Evolutionary conservation across 2,113 vertebrate species (phyloP).

Genomic region (Hystrix brachyura): DNA sequence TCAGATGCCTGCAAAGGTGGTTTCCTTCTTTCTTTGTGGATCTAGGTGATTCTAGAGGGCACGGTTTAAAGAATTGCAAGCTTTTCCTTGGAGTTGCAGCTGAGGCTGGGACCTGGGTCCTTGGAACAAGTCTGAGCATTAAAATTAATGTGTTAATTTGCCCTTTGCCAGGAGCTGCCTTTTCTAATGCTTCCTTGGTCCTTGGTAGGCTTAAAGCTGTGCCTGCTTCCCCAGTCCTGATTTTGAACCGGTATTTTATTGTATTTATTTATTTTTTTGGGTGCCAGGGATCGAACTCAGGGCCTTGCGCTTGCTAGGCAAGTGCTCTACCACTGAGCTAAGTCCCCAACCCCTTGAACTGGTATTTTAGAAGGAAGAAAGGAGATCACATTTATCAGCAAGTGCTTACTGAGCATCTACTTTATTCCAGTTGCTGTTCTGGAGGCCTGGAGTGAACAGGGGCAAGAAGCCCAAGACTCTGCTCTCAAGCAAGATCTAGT

Average conservation of each 20-base stretch:
- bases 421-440: background rate
- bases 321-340: too few relatives aligned
- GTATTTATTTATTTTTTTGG: background rate
- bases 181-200: background rate
- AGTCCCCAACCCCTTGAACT: background rate
- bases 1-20: background rate
- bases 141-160: background rate
- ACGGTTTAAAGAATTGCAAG: background rate
- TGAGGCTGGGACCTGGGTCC: background rate
- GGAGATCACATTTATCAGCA: background rate
- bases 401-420: background rate
- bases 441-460: background rate
- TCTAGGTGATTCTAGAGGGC: background rate
- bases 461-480: background rate
- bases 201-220: background rate
- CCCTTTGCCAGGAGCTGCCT: background rate
- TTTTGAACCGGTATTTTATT: conserved; percentile 16
- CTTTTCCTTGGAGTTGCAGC: background rate
- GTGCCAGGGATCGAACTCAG: too few relatives aligned
- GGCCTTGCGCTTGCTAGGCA: too few relatives aligned
- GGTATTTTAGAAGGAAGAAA: conserved; percentile 31
- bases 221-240: background rate
- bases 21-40: background rate
- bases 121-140: background rate
- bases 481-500: background rate